A percentile compares a stretch with the other conserved stretches of the same genome.
Conservation (phyloP, 2,797 vertebrate genomes). For the Coracias cyanogaster region DNA sequence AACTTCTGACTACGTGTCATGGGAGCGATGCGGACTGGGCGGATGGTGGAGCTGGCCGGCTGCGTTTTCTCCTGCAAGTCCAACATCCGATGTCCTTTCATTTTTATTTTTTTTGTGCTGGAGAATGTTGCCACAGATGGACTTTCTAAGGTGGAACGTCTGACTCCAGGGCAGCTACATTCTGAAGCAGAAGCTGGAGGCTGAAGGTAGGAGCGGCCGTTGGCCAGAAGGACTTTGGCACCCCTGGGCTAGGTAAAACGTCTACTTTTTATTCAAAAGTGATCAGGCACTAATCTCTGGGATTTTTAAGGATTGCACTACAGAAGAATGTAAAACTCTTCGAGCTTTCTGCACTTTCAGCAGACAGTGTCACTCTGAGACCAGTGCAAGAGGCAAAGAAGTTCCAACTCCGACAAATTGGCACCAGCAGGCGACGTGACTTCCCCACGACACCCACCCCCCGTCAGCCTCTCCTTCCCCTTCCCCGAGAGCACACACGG, state of each 20-base stretch:
- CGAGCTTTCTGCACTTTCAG: conserved; percentile 73
- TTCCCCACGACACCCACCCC: neutral
- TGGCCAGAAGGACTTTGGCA: conserved; percentile 62
- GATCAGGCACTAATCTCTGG: conserved; percentile 81
- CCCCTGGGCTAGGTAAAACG: conserved; percentile 74
- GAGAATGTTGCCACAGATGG: conserved; percentile 61
- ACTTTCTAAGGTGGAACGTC: conserved; percentile 62
- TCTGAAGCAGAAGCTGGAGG: conserved; percentile 54
- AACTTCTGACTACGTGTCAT: conserved; percentile 51
- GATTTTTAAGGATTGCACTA: conserved; percentile 83
- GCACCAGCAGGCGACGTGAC: conserved; percentile 76
- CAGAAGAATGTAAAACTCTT: conserved; percentile 79
- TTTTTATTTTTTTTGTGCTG: neutral
- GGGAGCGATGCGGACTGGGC: neutral
- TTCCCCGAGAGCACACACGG: conserved; percentile 57
- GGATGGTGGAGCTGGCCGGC: conserved; percentile 51
- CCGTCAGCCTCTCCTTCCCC: conserved; percentile 48
- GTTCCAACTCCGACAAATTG: conserved; percentile 45
- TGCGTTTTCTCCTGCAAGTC: conserved; percentile 16
- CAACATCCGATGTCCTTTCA: neutral
- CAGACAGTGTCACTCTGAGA: conserved; percentile 69
- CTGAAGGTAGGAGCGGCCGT: conserved; percentile 46
- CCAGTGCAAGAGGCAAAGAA: conserved; percentile 72
- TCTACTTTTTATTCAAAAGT: conserved; percentile 73
- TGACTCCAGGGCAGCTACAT: conserved; percentile 77